These are phyloP conservation scores for Pararge aegeria DNA, from an alignment of 1,140 invertebrate genomes.

Conservation along the genomic window DNA sequence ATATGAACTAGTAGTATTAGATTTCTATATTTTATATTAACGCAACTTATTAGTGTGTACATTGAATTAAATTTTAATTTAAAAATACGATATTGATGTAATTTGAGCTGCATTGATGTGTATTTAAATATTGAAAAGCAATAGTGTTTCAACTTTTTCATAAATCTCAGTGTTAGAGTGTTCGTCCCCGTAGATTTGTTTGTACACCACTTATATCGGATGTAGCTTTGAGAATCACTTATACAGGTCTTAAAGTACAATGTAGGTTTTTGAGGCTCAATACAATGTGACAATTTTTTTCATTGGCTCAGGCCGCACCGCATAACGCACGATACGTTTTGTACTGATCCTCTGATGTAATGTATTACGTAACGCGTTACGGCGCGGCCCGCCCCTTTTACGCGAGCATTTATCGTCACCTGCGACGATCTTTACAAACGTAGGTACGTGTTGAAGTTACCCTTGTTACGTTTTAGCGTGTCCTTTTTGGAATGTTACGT, in stretches of 20 bases:
- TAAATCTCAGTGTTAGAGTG: conserved; percentile 54
- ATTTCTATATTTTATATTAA: conserved; percentile 32
- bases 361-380: no score
- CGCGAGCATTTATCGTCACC: conserved; percentile 34
- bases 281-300: conserved; percentile 41
- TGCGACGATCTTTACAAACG: conserved; percentile 38
- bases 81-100: neutral
- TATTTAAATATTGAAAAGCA: conserved; percentile 3
- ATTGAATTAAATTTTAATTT: neutral
- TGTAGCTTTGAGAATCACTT: conserved; percentile 47
- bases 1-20: neutral
- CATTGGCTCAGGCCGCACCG: no score
- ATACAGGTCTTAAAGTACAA: conserved; percentile 71
- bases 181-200: conserved; percentile 45
- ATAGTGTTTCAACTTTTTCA: conserved; percentile 27
- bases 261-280: conserved; percentile 64
- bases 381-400: neutral
- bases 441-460: conserved; percentile 60
- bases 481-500: conserved; percentile 41
- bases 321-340: no score
- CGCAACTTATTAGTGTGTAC: conserved; percentile 20
- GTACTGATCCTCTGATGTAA: neutral
- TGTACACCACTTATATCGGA: conserved; percentile 32
- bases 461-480: conserved; percentile 63
- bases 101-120: neutral